Base-by-base conservation (phyloP, 2,113 vertebrate genomes). In the Falcunculus frontatus region DNA sequence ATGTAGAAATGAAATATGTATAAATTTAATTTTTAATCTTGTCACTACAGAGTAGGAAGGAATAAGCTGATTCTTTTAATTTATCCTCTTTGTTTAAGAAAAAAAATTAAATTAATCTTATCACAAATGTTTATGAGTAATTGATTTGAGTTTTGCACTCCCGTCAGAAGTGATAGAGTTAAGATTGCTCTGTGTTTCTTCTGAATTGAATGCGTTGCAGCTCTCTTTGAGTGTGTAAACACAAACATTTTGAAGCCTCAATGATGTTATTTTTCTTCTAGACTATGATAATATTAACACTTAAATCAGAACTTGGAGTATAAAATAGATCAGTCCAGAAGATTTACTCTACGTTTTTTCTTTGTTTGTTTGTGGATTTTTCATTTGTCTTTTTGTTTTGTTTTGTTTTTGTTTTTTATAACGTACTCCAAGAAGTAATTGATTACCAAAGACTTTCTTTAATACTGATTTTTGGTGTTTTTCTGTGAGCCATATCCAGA, bases 21-120 rank as follows among this genome's bases (percentile, higher is more conserved):
- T 98, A 98, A 98, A 98, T 98, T 98, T 98, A 98, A 98, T 98
- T 98, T 98, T 98, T 98, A 98, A 98, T 98, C 98, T 98, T 98
- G 97, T 98, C 98, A 98, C 97, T 98, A 97, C 97, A 98, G 96
- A 97, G 96, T 97, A 97, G 97, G 97, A 97, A 97, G 94, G 96
- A 97, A 95, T 97, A 97, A 98, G 96, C 96, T 97, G 96, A 98
- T 98, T 98, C 98, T 98, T 98, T 98, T 98, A 98, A 98, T 98
- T 98, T 98, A 95, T 90, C 95, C 96, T 97, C 96, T 98, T 98
- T 97, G 98, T 98, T 98, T 97, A 97, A 98, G 96, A 83, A 96
- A 96, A 81, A 97, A 98, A 98, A 97, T 91, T 97, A 97, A 97
- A 97, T 98, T 97, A 98, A 97, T 98, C 96, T 97, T 96, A 97